These are phyloP conservation scores for Chaetophractus vellerosus DNA, from an alignment of 2,797 vertebrate genomes.

Conservation along the genomic window DNA sequence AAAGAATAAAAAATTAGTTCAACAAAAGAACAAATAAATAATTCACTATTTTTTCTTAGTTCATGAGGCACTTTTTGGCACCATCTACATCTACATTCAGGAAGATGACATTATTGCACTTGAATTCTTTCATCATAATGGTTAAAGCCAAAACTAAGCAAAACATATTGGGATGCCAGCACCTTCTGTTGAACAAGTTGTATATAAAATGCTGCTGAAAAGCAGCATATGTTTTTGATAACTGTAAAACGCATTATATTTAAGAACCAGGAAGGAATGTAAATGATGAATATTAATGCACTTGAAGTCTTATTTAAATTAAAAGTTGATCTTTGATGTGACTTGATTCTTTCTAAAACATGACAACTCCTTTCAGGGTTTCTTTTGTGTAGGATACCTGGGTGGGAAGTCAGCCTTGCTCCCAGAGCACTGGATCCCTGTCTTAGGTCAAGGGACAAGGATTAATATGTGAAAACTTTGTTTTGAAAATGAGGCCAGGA, in stretches of 20 bases:
- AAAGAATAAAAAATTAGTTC: background rate
- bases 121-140: conserved; percentile 88
- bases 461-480: background rate
- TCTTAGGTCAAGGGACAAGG: background rate
- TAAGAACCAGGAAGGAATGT: conserved; percentile 78
- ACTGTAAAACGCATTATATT: conserved; percentile 85
- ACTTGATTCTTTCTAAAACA: conserved; percentile 25
- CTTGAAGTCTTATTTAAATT: conserved; percentile 66
- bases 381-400: accelerated
- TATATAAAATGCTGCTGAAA: conserved; percentile 87
- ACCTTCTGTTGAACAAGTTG: conserved; percentile 88
- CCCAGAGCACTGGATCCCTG: background rate
- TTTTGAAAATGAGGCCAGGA: background rate
- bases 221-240: conserved; percentile 87
- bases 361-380: background rate
- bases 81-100: conserved; percentile 80
- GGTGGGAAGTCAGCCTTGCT: background rate
- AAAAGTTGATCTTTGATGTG: conserved; percentile 37
- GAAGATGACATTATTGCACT: conserved; percentile 82
- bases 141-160: conserved; percentile 88
- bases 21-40: conserved; percentile 36
- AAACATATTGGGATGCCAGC: conserved; percentile 88
- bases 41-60: conserved; percentile 79
- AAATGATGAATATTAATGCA: conserved; percentile 78
- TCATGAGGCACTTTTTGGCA: conserved; percentile 75